A percentile compares a stretch with the other conserved stretches of the same genome.
phyloP scores from a whole-genome alignment of 2,888 invertebrate genomes.

The Lasioglossum calceatum region DNA sequence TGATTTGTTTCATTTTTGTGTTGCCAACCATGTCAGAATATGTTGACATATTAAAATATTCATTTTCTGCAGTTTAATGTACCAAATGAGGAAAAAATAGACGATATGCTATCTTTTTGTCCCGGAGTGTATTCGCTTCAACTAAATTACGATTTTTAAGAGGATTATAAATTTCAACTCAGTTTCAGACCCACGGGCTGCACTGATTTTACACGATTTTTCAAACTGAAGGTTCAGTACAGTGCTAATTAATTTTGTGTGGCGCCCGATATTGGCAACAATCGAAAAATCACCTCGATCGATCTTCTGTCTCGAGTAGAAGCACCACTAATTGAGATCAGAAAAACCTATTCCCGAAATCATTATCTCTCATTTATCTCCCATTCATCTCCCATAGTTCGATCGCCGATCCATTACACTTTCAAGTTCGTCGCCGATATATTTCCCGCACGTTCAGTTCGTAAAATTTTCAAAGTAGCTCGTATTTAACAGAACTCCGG shows the following conservation, averaged over 20 bases:
- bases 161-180: no score
- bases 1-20: no score
- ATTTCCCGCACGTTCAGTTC: background rate
- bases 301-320: background rate
- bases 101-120: no score
- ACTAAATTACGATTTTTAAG: no score
- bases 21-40: no score
- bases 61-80: no score
- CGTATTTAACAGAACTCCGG: background rate
- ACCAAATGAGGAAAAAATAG: no score
- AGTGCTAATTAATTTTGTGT: background rate
- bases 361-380: background rate
- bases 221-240: no score
- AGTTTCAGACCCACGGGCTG: no score
- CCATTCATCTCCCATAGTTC: background rate
- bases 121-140: no score
- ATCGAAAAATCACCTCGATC: background rate
- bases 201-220: no score
- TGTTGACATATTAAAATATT: no score
- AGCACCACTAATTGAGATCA: background rate
- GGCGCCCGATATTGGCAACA: background rate
- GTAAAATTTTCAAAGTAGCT: constrained; percentile 31
- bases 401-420: constrained; percentile 23
- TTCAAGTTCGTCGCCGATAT: background rate
- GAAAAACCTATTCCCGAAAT: background rate